A percentile compares a stretch with the other conserved stretches of the same genome.
Conservation (phyloP, 2,888 invertebrate species). For the Clepsis dumicolana region DNA sequence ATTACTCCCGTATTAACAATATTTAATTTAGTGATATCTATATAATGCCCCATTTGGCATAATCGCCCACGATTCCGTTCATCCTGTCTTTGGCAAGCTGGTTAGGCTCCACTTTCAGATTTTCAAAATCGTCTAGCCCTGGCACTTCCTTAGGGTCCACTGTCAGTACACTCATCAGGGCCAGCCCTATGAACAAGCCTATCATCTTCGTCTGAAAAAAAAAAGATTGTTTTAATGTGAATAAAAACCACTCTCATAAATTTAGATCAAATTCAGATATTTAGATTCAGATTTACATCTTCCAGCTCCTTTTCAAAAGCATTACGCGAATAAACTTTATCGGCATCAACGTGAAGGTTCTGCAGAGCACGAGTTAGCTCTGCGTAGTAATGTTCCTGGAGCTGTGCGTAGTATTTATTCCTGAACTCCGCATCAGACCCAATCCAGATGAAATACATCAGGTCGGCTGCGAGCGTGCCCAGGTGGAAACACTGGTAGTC, state of each 20-base stretch:
- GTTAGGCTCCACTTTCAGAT: neutral
- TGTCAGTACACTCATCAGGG: neutral
- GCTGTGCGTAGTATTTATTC: neutral
- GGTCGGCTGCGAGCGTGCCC: neutral
- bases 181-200: neutral
- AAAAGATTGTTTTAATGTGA: no score
- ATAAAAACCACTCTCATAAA: no score
- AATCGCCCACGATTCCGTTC: neutral
- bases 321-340: neutral
- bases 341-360: neutral
- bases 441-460: constrained; percentile 6
- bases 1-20: no score
- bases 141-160: neutral
- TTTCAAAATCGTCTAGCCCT: neutral
- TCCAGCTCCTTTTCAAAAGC: neutral
- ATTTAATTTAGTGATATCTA: neutral
- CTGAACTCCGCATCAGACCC: neutral
- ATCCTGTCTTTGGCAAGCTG: neutral
- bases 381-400: neutral
- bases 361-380: neutral
- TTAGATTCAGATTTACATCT: neutral
- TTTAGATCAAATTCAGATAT: no score
- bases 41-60: neutral
- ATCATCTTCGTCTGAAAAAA: neutral
- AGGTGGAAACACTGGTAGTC: neutral